A percentile compares a stretch with the other conserved stretches of the same genome.
Conservation (phyloP, 2,888 invertebrate genomes). For the Patella pellucida region DNA sequence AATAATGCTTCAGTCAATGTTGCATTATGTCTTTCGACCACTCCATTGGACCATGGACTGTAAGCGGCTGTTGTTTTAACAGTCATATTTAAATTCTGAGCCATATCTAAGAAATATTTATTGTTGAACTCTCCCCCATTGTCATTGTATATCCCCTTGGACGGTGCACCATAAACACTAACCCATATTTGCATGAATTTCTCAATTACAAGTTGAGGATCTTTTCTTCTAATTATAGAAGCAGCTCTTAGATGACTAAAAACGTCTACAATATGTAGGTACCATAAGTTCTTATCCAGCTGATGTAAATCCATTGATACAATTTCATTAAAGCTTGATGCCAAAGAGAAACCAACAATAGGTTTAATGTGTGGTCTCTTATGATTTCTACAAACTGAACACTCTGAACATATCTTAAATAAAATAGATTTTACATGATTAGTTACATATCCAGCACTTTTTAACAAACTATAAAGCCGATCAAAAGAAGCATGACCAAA, state of each 20-base stretch:
- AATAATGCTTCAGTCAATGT: conserved; percentile 26
- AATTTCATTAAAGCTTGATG: conserved; percentile 14
- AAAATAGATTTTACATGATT: conserved; percentile 24
- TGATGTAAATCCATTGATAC: not conserved
- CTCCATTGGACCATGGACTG: conserved; percentile 29
- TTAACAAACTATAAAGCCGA: conserved; percentile 27
- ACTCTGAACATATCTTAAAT: conserved; percentile 20
- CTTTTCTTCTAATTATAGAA: conserved; percentile 10
- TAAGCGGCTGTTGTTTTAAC: conserved; percentile 26
- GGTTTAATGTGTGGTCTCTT: conserved; percentile 13
- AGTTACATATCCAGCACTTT: conserved; percentile 30
- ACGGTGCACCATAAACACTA: not conserved
- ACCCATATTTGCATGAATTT: not conserved
- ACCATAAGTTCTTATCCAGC: not conserved
- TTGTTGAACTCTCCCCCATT: conserved; percentile 27
- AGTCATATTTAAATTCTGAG: conserved; percentile 17
- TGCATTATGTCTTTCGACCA: conserved; percentile 24
- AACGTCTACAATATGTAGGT: conserved; percentile 20
- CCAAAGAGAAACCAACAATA: conserved; percentile 19
- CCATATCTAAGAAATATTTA: conserved; percentile 14
- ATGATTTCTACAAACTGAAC: conserved; percentile 25
- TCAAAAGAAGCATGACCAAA: conserved; percentile 40
- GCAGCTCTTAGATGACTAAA: conserved; percentile 11
- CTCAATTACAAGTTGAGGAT: not conserved
- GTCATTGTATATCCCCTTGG: conserved; percentile 12